Percentiles rank a stretch among this genome's conserved stretches.
phyloP scores from a whole-genome alignment of 1,140 invertebrate genomes.

The Rhagoletis pomonella region DNA sequence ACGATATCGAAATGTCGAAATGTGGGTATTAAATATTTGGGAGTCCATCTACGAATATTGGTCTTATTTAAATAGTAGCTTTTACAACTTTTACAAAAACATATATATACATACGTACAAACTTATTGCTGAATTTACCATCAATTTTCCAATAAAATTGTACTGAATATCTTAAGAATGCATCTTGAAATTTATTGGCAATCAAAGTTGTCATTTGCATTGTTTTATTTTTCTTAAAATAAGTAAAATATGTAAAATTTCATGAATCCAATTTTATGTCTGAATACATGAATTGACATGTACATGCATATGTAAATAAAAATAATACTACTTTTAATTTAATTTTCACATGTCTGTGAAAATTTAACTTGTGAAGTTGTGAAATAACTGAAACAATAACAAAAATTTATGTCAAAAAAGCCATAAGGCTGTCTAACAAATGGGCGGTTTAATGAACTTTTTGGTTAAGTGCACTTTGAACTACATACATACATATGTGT shows the following conservation, averaged over 20 bases:
- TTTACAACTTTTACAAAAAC: neutral
- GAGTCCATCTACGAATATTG: too few species aligned
- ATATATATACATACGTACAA: neutral
- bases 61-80: too few species aligned
- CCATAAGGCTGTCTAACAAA: neutral
- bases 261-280: too few species aligned
- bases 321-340: neutral
- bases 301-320: too few species aligned
- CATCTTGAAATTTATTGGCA: neutral
- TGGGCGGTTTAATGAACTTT: conserved; percentile 27
- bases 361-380: neutral
- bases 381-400: neutral
- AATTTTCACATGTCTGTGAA: conserved; percentile 15
- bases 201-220: conserved; percentile 1
- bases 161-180: neutral
- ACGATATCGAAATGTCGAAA: too few species aligned
- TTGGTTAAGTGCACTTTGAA: conserved; percentile 12
- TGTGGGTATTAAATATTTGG: too few species aligned
- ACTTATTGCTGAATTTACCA: neutral
- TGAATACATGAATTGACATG: too few species aligned
- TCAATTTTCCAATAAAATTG: neutral
- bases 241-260: too few species aligned
- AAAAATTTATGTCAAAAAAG: neutral
- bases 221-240: neutral
- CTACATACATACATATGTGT: neutral